Conservation (phyloP, 2,888 invertebrate species). For the Leucoptera coffeella region DNA sequence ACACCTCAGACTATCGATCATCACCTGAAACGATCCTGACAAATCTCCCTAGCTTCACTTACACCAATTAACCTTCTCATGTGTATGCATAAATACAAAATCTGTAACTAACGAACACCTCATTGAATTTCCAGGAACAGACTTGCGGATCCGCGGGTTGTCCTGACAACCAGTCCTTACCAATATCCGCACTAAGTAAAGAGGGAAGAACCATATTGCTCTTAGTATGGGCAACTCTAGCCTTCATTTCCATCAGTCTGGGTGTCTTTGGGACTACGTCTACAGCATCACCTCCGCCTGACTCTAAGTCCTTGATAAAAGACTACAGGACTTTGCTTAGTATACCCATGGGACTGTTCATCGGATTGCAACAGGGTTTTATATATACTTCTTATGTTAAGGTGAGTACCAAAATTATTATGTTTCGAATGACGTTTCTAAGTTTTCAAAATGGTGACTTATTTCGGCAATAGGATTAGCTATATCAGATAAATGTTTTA, state of each 20-base stretch:
- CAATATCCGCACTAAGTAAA: conserved; percentile 23
- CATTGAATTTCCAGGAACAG: conserved; percentile 19
- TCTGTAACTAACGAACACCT: too few species aligned
- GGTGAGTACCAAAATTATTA: conserved; percentile 44
- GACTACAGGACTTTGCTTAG: conserved; percentile 64
- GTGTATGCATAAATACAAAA: too few species aligned
- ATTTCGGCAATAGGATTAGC: too few species aligned
- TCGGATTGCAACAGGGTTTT: conserved; percentile 80
- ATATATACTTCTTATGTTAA: conserved; percentile 78
- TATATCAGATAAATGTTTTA: too few species aligned
- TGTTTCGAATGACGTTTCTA: too few species aligned
- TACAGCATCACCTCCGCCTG: conserved; percentile 27
- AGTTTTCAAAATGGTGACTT: too few species aligned
- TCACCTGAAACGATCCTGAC: too few species aligned
- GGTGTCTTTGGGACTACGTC: conserved; percentile 28
- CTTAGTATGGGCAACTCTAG: conserved; percentile 25
- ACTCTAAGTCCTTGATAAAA: conserved; percentile 29
- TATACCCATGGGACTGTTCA: conserved; percentile 72
- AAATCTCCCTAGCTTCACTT: too few species aligned
- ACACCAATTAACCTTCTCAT: too few species aligned
- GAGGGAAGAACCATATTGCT: conserved; percentile 25
- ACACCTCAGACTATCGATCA: too few species aligned
- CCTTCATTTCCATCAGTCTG: conserved; percentile 19
- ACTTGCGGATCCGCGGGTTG: conserved; percentile 34
- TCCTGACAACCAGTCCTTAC: conserved; percentile 24